Conservation (phyloP, 2,113 vertebrate genomes). For the Callospermophilus lateralis region DNA sequence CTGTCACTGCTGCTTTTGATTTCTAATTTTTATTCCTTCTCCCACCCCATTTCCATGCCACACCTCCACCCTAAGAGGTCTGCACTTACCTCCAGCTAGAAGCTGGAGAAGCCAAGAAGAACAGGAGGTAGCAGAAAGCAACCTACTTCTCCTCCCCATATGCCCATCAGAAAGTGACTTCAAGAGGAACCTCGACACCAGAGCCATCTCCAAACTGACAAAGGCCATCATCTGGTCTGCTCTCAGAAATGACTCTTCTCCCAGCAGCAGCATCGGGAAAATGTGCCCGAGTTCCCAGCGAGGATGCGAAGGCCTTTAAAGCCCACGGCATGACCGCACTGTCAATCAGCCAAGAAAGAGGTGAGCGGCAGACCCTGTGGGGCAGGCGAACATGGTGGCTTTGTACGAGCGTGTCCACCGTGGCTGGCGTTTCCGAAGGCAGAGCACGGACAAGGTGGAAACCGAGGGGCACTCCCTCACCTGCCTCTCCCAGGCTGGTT, state of each 20-base stretch:
- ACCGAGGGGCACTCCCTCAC: rapidly evolving
- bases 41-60: background rate
- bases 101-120: background rate
- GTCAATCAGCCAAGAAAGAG: rapidly evolving
- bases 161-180: background rate
- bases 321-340: background rate
- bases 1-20: background rate
- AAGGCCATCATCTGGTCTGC: background rate
- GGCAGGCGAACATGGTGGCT: rapidly evolving
- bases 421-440: too few species aligned
- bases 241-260: background rate
- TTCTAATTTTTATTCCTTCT: background rate
- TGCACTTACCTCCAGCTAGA: background rate
- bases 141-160: background rate
- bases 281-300: background rate
- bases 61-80: background rate
- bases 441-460: background rate
- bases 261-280: background rate
- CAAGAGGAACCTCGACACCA: background rate
- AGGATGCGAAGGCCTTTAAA: background rate
- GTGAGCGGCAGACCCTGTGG: rapidly evolving
- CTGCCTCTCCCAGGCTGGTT: rapidly evolving
- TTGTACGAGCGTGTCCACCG: rapidly evolving
- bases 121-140: background rate
- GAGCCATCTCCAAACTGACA: background rate